Evolutionary conservation across 1,140 invertebrate genomes (phyloP), one percentile per base, ranked within the genome.

Genomic region (Hydropsyche tenuis): DNA sequence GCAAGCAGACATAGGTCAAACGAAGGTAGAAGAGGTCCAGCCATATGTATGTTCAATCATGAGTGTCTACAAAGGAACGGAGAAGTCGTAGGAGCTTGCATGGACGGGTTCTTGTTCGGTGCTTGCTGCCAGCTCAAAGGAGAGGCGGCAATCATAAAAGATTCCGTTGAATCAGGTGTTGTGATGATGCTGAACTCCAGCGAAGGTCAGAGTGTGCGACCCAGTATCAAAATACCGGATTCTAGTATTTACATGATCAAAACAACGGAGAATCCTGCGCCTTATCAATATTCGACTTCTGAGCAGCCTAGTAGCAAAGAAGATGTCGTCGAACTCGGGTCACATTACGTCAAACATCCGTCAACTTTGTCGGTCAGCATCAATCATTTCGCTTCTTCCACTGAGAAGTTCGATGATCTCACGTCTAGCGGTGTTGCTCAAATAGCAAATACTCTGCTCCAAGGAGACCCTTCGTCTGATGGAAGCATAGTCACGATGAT

Each of bases 1-100:
- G 81, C 85, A 16, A 86, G 89, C 82, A 81, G 82, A 79, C 51
- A 87, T 80, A 80, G 78, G 37, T 85, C 83, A 82, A 84, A 85
- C 78, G 83, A 89, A 79, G 82, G 85, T 63, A 85, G 86, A 69
- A 85, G 79, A 87, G 93, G 89, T 0, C 90, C 90, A n/a, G 89
- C 88, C n/a, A 90, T 95, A 78, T 97, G 95, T 82, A 96, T 96
- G 93, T 97, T 96, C 84, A 96, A 96, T 82, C 94, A 95, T 79
- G 94, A 97, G 81, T 97, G 95, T 81, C 87, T 87, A 7, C 89
- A 91, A 69, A 85, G 92, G 73, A 90, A 90, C 9, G 95, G 95
- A 1, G 89, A 92, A 79, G 93, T 96, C 0, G 91, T 96, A 0
- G 93, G 94, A 0, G 90, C 94, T 4, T 97, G 95, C 78, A 94